Evolutionary conservation across 1,140 invertebrate genomes (phyloP), one percentile per base, ranked within the genome.

Genomic region (Zaprionus nigranus): DNA sequence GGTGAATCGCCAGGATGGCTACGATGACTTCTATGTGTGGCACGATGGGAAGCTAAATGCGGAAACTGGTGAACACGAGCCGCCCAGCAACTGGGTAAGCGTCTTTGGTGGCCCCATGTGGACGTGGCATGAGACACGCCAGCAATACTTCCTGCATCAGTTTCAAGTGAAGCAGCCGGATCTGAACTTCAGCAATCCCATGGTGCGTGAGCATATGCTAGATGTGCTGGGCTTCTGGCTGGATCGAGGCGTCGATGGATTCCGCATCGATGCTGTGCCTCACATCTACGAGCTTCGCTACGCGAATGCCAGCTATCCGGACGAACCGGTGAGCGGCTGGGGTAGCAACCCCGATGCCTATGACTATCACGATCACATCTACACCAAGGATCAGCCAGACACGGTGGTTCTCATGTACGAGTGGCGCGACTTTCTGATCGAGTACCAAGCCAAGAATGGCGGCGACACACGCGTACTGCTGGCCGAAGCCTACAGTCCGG

Each of bases 21-120:
- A 95, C 63, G 94, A 94, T 22, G 94, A 97, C 72, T 97, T 94
- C 90, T 97, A 97, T 79, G 92, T 96, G 22, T 97, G 96, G 95
- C 90, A 93, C 59, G 93, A 95, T 73, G 94, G 94, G 0, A 93
- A 93, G 43, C 5, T 81, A 1, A 90, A 92, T 63, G 61, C 57
- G 36, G 38, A 69, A 12, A 92, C 79, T 11, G 79, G 71, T 0
- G 75, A 69, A 36, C 93, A 85, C 11, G 73, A 78, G 1, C 93
- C 94, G 7, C 96, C 95, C 43, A 96, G 94, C 77, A 96, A 96
- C 79, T 97, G 96, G 96, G 94, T 94, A 59, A 94, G 93, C 64
- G 93, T 94, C 0, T 95, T 95, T 68, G 93, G 94, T 24, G 94
- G 94, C 2, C 84, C 94, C 30, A 94, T 94, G n/a, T 97, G 96